Percentiles rank a stretch among this genome's conserved stretches.
Evolutionary conservation across 2,797 vertebrate genomes (phyloP).

Genomic region (Uromys caudimaculatus): DNA sequence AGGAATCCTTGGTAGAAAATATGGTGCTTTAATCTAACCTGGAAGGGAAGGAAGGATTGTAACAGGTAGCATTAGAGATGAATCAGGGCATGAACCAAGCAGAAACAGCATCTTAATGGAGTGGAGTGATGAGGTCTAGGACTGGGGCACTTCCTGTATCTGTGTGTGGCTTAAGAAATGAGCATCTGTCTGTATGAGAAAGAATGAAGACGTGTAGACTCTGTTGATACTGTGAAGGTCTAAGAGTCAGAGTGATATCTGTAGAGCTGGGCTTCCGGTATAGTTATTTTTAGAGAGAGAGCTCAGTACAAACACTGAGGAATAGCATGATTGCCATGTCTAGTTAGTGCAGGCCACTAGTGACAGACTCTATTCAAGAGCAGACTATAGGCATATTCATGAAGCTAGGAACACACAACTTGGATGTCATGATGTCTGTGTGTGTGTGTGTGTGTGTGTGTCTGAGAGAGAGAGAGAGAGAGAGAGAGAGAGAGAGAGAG

Average conservation of each 20-base stretch:
- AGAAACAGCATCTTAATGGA: neutral
- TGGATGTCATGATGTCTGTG: neutral
- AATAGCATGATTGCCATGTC: neutral
- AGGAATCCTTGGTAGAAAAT: conserved; percentile 2
- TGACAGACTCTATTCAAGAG: neutral
- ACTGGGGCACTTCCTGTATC: neutral
- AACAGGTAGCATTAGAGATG: neutral
- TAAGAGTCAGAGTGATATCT: neutral
- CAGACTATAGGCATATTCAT: neutral
- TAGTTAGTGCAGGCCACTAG: neutral
- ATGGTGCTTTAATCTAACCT: neutral
- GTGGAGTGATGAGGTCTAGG: neutral
- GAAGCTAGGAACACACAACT: neutral
- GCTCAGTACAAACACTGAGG: neutral
- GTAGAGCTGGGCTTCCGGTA: neutral
- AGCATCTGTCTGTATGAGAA: neutral
- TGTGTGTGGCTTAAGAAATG: neutral
- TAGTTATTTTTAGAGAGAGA: conserved; percentile 20
- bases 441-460: neutral
- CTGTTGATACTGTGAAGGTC: neutral
- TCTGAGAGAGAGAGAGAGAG: too few species aligned
- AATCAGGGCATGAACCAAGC: neutral
- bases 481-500: neutral
- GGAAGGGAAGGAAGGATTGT: neutral
- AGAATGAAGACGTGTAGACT: neutral